Evolutionary conservation across 2,797 vertebrate genomes (phyloP), one percentile per base, ranked within the genome.

Genomic region (Threskiornis aethiopicus): DNA sequence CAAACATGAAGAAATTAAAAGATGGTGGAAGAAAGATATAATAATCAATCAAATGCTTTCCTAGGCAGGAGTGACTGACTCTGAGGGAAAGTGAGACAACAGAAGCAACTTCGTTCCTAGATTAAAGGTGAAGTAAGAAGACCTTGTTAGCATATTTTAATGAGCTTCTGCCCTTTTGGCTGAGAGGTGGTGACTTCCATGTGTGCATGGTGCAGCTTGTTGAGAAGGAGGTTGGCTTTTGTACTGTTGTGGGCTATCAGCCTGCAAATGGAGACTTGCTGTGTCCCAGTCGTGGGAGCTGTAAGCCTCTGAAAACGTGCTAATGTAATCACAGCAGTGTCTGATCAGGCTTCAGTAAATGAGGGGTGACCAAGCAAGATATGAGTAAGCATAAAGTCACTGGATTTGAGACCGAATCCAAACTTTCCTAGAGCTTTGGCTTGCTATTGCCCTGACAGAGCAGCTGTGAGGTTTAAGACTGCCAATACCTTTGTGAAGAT

Each of bases 1-100:
- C 81, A 93, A 95, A 76, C 71, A 73, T 37, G 26, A 41, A 73
- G 61, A 72, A 92, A 89, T 71, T 62, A 84, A 92, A 80, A 82
- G 77, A 24, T 13, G 39, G 37, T 52, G 35, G 44, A 26, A 72
- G 78, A 29, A 33, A 62, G 87, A 70, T 13, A 21, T 31, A 59
- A 51, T 24, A 73, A 92, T 91, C 87, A 46, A 58, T 93, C 83
- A 89, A 90, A 80, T 25, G 3, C 72, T 66, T 69, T 39, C 35
- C 21, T 51, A 52, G 59, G 28, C 70, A 81, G 64, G 35, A 82
- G 24, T 0, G 5, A 51, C 49, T 24, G 64, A 25, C 75, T 93
- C 69, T 24, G 16, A 55, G 77, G 73, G 87, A 83, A 41, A 11
- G 46, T 61, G 46, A 93, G 81, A 58, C 78, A 94, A 72, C 57